A percentile compares a stretch with the other conserved stretches of the same genome.
Conservation (phyloP, 2,888 invertebrate species). For the Mimas tiliae region DNA sequence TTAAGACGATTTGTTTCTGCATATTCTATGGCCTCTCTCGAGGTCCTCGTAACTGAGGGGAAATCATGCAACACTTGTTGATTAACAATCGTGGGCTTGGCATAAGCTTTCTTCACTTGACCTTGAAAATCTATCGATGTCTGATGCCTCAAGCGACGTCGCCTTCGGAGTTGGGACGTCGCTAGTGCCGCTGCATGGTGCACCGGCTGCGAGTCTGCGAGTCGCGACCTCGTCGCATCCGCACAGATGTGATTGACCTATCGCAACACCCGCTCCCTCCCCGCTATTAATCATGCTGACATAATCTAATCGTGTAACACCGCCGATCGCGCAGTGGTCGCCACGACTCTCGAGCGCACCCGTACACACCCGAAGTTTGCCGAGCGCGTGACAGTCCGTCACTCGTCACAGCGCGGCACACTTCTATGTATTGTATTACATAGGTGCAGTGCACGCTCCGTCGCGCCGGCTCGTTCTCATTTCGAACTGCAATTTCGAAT, state of each 20-base stretch:
- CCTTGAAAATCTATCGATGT: neutral
- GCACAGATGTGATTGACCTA: constrained; percentile 69
- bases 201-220: neutral
- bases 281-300: constrained; percentile 68
- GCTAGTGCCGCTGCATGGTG: neutral
- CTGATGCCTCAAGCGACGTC: neutral
- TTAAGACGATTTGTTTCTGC: too few species aligned
- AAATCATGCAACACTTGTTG: too few species aligned
- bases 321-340: constrained; percentile 32
- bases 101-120: neutral
- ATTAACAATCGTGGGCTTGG: too few species aligned
- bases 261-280: constrained; percentile 68
- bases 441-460: constrained; percentile 69
- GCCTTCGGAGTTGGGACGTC: neutral
- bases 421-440: constrained; percentile 75
- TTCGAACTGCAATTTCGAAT: constrained; percentile 58
- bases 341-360: constrained; percentile 40
- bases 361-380: constrained; percentile 60
- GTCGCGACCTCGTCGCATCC: constrained; percentile 27
- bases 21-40: too few species aligned
- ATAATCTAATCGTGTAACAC: constrained; percentile 68
- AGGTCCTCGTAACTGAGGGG: neutral
- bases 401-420: constrained; percentile 74
- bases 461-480: constrained; percentile 67
- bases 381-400: constrained; percentile 79